Percentiles rank a stretch among this genome's conserved stretches.
phyloP scores from a whole-genome alignment of 2,113 vertebrate species.

The Ophiodon elongatus region DNA sequence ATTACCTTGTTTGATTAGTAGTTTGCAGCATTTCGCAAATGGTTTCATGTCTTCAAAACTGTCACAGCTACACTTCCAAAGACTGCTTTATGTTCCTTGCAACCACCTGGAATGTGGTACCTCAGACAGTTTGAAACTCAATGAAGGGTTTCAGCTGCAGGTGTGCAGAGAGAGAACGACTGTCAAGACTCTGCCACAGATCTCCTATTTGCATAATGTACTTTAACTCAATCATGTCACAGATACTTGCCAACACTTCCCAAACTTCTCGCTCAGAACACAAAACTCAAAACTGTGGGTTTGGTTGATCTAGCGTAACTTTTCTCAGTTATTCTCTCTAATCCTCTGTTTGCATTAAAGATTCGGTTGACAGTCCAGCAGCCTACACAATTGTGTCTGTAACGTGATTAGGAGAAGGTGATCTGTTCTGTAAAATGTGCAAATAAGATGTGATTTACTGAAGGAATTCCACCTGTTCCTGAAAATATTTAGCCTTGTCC shows the following conservation, averaged over 20 bases:
- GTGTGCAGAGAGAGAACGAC: constrained; percentile 46
- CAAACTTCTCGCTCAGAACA: constrained; percentile 8
- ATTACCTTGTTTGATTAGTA: constrained; percentile 58
- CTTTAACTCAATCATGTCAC: constrained; percentile 55
- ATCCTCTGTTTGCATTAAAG: constrained; percentile 14
- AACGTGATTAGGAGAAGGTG: not conserved
- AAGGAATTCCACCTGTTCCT: not conserved
- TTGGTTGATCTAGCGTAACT: not conserved
- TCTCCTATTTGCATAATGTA: constrained; percentile 58
- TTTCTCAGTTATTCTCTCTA: constrained; percentile 6
- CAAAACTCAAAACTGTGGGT: constrained; percentile 18
- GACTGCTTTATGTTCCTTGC: constrained; percentile 52
- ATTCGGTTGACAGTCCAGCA: not conserved
- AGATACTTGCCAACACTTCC: constrained; percentile 19
- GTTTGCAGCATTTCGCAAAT: constrained; percentile 39
- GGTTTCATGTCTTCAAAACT: constrained; percentile 43
- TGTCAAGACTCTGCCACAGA: constrained; percentile 44
- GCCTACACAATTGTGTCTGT: not conserved
- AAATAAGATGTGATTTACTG: constrained; percentile 15
- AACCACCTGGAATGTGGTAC: constrained; percentile 52
- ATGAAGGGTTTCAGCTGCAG: constrained; percentile 64
- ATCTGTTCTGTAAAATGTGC: not conserved
- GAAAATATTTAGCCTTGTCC: not conserved
- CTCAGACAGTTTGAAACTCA: constrained; percentile 60
- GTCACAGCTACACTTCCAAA: constrained; percentile 41